phyloP scores from a whole-genome alignment of 2,888 invertebrate species.

The Epinotia ramella region DNA sequence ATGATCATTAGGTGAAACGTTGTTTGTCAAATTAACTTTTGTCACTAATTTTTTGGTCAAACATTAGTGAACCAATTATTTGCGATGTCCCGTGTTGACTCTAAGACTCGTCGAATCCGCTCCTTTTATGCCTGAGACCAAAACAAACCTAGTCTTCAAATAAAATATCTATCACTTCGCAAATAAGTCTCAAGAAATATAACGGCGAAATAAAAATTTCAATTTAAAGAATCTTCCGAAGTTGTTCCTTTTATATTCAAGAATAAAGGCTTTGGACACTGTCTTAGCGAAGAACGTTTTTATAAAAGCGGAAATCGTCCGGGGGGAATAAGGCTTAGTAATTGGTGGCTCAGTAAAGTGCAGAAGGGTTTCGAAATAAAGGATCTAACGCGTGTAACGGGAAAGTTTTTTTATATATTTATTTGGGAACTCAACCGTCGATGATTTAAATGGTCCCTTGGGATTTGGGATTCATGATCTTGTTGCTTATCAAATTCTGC shows the following conservation, averaged over 20 bases:
- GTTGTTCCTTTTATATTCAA: conserved; percentile 32
- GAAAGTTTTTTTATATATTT: too few relatives aligned
- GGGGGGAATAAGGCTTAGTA: conserved; percentile 14
- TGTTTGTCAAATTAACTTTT: too few relatives aligned
- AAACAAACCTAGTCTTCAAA: conserved; percentile 32
- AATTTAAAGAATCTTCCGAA: conserved; percentile 27
- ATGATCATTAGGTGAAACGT: too few relatives aligned
- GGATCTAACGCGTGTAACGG: neutral
- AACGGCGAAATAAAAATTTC: conserved; percentile 11
- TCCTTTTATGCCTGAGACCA: conserved; percentile 38
- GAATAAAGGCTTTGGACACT: conserved; percentile 34
- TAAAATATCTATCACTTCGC: conserved; percentile 42
- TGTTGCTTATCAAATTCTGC: too few relatives aligned
- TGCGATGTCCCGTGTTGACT: too few relatives aligned
- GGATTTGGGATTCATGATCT: too few relatives aligned
- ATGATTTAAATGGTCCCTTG: too few relatives aligned
- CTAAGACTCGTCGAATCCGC: neutral
- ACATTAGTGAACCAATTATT: too few relatives aligned
- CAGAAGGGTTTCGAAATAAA: conserved; percentile 2
- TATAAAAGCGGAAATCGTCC: conserved; percentile 21
- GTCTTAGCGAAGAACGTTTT: conserved; percentile 18
- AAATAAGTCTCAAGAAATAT: conserved; percentile 23
- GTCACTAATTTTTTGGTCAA: too few relatives aligned
- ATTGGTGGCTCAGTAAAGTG: conserved; percentile 1
- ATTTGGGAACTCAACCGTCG: too few relatives aligned